Percentiles rank a stretch among this genome's conserved stretches.
These are phyloP conservation scores for Thera obeliscata DNA, from an alignment of 2,888 invertebrate genomes.

Conservation along the genomic window DNA sequence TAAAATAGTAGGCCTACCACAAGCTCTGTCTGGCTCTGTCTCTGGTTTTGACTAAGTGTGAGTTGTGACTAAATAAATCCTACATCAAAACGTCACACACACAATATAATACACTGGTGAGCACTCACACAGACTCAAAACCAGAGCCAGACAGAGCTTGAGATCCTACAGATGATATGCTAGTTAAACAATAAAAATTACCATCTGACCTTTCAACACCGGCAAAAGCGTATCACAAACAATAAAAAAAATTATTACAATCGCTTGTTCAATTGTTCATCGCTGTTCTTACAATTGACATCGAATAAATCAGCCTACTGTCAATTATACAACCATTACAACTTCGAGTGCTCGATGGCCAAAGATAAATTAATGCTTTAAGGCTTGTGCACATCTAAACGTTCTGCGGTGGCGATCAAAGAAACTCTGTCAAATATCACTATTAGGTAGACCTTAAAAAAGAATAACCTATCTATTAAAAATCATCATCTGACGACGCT, in stretches of 20 bases:
- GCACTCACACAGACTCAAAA: too few relatives aligned
- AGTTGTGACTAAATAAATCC: too few relatives aligned
- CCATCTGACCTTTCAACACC: slow-evolving; percentile 31
- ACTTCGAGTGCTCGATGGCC: slow-evolving; percentile 32
- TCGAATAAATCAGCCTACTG: slow-evolving; percentile 79
- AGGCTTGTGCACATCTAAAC: background rate
- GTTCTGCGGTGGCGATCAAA: background rate
- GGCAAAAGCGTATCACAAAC: slow-evolving; percentile 31
- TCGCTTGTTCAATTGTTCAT: slow-evolving; percentile 39
- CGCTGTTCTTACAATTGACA: slow-evolving; percentile 66
- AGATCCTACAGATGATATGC: background rate
- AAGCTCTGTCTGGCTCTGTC: too few relatives aligned
- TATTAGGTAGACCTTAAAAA: too few relatives aligned
- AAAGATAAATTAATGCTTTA: slow-evolving; percentile 10
- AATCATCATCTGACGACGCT: too few relatives aligned
- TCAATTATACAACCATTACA: slow-evolving; percentile 83
- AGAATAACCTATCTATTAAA: too few relatives aligned
- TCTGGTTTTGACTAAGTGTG: too few relatives aligned
- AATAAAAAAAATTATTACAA: slow-evolving; percentile 55
- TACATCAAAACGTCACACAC: too few relatives aligned
- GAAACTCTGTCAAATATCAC: too few relatives aligned
- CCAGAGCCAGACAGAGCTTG: too few relatives aligned
- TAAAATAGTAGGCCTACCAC: too few relatives aligned
- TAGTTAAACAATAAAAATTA: slow-evolving; percentile 1
- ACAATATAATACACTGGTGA: too few relatives aligned